Base-by-base conservation (phyloP, 2,797 vertebrate species). In the Carapus acus region DNA sequence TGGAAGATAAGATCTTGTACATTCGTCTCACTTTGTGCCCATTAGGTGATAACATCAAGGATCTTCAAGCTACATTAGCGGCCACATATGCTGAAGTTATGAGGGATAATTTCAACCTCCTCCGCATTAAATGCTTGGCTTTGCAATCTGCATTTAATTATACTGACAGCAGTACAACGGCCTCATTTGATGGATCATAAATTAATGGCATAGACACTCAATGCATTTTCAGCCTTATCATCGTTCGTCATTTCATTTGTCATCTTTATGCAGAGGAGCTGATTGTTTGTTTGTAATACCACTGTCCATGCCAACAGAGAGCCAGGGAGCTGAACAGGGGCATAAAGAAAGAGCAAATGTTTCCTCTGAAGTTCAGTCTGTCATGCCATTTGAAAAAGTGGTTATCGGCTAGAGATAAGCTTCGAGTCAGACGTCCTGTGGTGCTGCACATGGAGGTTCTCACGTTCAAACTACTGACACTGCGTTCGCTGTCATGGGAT, bases 131-230 rank as follows among this genome's bases (percentile, higher is more conserved):
- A 84, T 79, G 77, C 77, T 70, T 66, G 69, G 71, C 78, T 81
- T 81, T 78, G 74, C 79, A 55, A 84, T 84, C 76, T 76, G 77
- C 71, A 76, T 83, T 80, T 78, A 85, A 86, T 83, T 81, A 82
- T 54, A 60, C 42, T 64, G 76, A 71, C 76, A 80, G 58, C 58
- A 64, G 60, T 67, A 50, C 68, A 69, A 68, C 58, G 58, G 58
- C 58, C 62, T 49, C 45, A 58, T 76, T 71, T 74, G 60, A 78
- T 68, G 67, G 65, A 80, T 75, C 67, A 49, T 50, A 49, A 81
- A 81, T 83, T 63, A 79, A 83, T 76, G 73, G 67, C 43, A 70
- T 67, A 53, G 44, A 44, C 11, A 39, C 52, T 57, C 42, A 61
- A 74, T 74, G 62, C 41, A 65, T 66, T 82, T 79, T 61, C 71